A percentile compares a stretch with the other conserved stretches of the same genome.
These are phyloP conservation scores for Petaurus breviceps DNA, from an alignment of 2,113 vertebrate genomes.

Conservation along the genomic window DNA sequence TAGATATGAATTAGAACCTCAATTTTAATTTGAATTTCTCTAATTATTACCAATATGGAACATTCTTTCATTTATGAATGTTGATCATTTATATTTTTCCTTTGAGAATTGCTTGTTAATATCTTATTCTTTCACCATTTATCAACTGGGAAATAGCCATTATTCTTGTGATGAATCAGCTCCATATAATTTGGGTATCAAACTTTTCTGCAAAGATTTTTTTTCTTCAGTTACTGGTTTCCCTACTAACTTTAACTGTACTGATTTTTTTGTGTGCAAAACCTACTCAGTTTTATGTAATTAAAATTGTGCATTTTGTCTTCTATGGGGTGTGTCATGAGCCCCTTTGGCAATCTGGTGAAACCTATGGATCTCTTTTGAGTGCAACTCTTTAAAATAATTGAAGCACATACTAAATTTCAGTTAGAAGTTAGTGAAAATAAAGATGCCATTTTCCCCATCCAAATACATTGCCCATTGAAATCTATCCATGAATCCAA, in stretches of 20 bases:
- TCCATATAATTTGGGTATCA: background rate
- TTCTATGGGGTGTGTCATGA: background rate
- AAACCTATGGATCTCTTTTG: background rate
- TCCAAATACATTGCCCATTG: background rate
- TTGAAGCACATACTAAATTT: background rate
- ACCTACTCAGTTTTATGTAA: background rate
- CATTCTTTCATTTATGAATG: background rate
- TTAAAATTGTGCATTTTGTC: background rate
- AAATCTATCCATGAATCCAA: background rate
- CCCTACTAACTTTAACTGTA: background rate
- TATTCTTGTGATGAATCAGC: background rate
- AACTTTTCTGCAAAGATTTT: background rate
- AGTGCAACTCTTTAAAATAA: background rate
- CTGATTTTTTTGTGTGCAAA: background rate
- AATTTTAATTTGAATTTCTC: background rate
- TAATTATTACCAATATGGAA: background rate
- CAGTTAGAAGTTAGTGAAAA: background rate
- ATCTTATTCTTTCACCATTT: background rate
- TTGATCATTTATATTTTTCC: background rate
- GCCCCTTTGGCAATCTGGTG: background rate
- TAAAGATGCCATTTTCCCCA: background rate
- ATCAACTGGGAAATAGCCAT: background rate
- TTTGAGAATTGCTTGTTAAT: background rate
- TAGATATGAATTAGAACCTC: background rate
- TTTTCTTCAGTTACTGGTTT: background rate